These are phyloP conservation scores for Ridgeia piscesae DNA, from an alignment of 1,140 invertebrate species.

Conservation along the genomic window DNA sequence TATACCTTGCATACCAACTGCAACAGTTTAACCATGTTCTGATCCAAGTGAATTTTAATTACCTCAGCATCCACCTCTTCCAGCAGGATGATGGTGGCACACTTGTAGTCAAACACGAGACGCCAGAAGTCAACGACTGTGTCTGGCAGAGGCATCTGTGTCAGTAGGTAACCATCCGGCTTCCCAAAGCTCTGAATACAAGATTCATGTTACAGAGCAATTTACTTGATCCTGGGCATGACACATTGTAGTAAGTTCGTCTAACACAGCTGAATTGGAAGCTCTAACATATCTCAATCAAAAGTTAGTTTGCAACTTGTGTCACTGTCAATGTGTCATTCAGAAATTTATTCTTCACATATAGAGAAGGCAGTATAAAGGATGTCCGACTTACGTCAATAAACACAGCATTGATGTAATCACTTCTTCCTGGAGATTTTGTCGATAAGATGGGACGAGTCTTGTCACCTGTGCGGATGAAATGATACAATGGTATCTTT, in stretches of 20 bases:
- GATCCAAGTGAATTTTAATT: neutral
- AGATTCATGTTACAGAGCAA: neutral
- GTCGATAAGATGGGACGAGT: neutral
- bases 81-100: slow-evolving; percentile 52
- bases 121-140: slow-evolving; percentile 56
- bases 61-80: neutral
- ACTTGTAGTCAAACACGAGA: slow-evolving; percentile 52
- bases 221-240: neutral
- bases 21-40: too few species aligned
- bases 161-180: slow-evolving; percentile 54
- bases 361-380: neutral
- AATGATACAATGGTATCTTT: neutral
- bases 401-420: slow-evolving; percentile 28
- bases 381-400: slow-evolving; percentile 17
- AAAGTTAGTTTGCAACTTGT: neutral
- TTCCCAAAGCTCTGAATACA: slow-evolving; percentile 53
- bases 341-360: neutral
- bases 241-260: neutral
- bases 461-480: neutral
- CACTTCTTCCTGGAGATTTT: neutral
- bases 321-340: too few species aligned
- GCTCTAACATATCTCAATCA: neutral
- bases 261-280: neutral
- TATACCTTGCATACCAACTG: neutral
- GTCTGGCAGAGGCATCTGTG: slow-evolving; percentile 55